Evolutionary conservation across 1,140 invertebrate species (phyloP).

Genomic region (Penaeus vannamei): DNA sequence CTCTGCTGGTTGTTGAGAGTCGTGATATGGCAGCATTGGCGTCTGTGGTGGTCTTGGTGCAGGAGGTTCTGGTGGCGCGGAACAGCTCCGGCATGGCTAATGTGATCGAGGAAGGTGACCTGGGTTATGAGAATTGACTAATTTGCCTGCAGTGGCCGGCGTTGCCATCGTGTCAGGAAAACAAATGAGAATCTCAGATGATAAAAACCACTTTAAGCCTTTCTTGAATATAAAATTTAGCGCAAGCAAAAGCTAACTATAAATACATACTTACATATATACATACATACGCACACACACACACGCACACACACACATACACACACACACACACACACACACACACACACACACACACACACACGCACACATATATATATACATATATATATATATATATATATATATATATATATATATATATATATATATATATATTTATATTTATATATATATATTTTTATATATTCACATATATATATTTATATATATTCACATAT

Average conservation of each 20-base stretch:
- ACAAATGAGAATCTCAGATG: too few relatives aligned
- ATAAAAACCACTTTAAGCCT: too few relatives aligned
- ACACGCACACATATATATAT: not conserved
- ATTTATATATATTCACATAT: constrained; percentile 27
- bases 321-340: constrained; percentile 35
- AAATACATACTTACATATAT: constrained; percentile 36
- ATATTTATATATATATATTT: not conserved
- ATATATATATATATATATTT: not conserved
- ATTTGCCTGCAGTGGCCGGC: too few relatives aligned
- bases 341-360: not conserved
- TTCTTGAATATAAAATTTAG: not conserved
- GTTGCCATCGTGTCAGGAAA: too few relatives aligned
- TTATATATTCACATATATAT: not conserved
- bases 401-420: not conserved
- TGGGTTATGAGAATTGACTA: too few relatives aligned
- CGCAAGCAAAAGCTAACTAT: constrained; percentile 3
- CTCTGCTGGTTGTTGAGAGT: too few relatives aligned
- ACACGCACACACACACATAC: constrained; percentile 56
- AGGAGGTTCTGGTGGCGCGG: too few relatives aligned
- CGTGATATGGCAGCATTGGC: too few relatives aligned
- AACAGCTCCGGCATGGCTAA: too few relatives aligned
- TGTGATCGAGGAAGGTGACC: too few relatives aligned
- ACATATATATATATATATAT: not conserved
- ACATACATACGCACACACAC: constrained; percentile 54
- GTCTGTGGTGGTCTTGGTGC: too few relatives aligned